Percentiles rank a stretch among this genome's conserved stretches.
phyloP scores from a whole-genome alignment of 2,797 vertebrate genomes.

The Gymnopithys bicolor region DNA sequence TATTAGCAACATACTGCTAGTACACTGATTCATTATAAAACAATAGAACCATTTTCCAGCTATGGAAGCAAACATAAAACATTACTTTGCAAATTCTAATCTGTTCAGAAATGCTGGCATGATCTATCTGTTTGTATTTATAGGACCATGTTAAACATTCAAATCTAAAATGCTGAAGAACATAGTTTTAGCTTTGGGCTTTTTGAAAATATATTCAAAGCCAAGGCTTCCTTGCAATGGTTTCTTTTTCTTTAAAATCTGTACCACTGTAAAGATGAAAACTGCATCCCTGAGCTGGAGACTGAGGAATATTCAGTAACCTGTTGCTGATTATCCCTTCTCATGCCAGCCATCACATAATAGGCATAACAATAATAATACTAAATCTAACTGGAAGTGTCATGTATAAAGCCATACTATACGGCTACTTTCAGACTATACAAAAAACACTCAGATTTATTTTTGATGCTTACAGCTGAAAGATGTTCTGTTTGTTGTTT shows the following conservation, averaged over 20 bases:
- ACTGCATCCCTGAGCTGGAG: neutral
- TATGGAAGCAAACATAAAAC: neutral
- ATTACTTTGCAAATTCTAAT: neutral
- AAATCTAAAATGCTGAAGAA: neutral
- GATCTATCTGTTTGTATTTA: neutral
- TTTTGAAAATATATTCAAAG: neutral
- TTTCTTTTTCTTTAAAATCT: neutral
- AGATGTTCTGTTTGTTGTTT: neutral
- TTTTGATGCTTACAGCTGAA: neutral
- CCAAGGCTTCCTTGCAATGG: neutral
- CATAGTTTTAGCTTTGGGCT: accelerated
- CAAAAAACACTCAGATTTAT: neutral
- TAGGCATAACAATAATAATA: neutral
- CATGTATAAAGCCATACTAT: neutral
- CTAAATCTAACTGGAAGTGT: neutral
- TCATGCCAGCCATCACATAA: neutral
- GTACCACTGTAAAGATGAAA: neutral
- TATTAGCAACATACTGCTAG: neutral
- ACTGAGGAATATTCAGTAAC: neutral
- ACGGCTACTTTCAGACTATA: neutral
- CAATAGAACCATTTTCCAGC: neutral
- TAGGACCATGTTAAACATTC: neutral
- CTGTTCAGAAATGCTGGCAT: neutral
- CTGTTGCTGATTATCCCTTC: neutral
- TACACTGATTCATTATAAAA: neutral